A percentile compares a stretch with the other conserved stretches of the same genome.
phyloP scores from a whole-genome alignment of 2,888 invertebrate species.

The Lobophora halterata region DNA sequence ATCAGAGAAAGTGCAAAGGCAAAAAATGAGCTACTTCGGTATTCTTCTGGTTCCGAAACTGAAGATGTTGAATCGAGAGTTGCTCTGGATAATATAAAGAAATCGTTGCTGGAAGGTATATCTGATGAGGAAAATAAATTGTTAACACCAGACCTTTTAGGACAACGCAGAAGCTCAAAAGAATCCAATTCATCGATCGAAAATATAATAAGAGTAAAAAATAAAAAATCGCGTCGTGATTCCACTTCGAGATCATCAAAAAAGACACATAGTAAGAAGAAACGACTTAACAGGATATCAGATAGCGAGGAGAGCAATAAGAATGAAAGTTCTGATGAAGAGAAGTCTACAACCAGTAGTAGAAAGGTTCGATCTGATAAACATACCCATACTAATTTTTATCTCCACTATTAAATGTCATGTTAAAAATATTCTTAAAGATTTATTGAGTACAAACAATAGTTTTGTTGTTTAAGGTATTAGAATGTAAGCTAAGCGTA shows the following conservation, averaged over 20 bases:
- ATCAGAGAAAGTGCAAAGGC: conserved; percentile 60
- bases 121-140: conserved; percentile 43
- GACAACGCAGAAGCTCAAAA: conserved; percentile 1
- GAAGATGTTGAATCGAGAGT: conserved; percentile 54
- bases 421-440: too few species aligned
- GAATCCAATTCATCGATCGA: conserved; percentile 38
- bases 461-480: too few species aligned
- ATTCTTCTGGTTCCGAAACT: conserved; percentile 65
- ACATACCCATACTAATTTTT: conserved; percentile 9
- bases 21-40: conserved; percentile 56
- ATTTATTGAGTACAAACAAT: too few species aligned
- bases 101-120: conserved; percentile 37
- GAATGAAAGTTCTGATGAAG: conserved; percentile 28
- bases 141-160: conserved; percentile 12
- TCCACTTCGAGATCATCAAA: conserved; percentile 4
- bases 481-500: too few species aligned
- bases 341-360: conserved; percentile 48
- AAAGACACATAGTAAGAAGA: conserved; percentile 13
- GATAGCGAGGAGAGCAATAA: conserved; percentile 21
- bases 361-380: conserved; percentile 58
- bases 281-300: conserved; percentile 20
- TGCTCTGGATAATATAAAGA: conserved; percentile 46
- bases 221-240: conserved; percentile 18
- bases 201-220: conserved; percentile 27
- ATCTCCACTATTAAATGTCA: conserved; percentile 4